A percentile compares a stretch with the other conserved stretches of the same genome.
Conservation (phyloP, 2,113 vertebrate genomes). For the Spea multiplicata region DNA sequence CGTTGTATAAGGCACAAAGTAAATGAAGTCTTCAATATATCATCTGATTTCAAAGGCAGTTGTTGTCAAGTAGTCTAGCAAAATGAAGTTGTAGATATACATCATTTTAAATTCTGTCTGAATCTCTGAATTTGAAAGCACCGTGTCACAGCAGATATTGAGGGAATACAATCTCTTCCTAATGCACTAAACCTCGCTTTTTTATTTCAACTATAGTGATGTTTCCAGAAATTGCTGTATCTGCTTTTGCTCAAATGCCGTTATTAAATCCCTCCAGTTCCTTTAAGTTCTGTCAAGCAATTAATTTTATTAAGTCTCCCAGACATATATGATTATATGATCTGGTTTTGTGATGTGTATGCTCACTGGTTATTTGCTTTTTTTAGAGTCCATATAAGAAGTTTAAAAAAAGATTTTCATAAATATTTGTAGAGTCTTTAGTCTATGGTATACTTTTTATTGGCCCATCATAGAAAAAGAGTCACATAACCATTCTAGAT, state of each 20-base stretch:
- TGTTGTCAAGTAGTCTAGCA: no score
- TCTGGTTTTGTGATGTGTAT: background rate
- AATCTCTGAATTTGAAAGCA: background rate
- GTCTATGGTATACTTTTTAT: no score
- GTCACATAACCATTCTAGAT: no score
- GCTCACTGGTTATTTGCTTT: background rate
- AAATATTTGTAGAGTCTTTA: background rate
- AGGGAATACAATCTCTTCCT: background rate
- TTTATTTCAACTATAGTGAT: background rate
- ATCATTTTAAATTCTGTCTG: background rate
- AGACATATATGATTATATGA: conserved; percentile 1
- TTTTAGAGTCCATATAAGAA: background rate
- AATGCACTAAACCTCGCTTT: background rate
- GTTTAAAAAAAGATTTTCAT: background rate
- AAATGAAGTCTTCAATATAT: no score
- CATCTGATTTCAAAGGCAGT: no score
- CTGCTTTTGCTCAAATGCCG: background rate
- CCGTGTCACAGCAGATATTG: background rate
- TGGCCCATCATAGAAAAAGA: no score
- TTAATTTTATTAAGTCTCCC: background rate
- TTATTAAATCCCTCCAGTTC: conserved; percentile 2
- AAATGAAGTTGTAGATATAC: no score
- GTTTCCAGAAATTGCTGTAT: background rate
- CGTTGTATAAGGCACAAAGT: no score
- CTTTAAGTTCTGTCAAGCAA: background rate